Conservation (phyloP, 53 echinoderm and acorn worm genomes). For the Paelopatides confundens region DNA sequence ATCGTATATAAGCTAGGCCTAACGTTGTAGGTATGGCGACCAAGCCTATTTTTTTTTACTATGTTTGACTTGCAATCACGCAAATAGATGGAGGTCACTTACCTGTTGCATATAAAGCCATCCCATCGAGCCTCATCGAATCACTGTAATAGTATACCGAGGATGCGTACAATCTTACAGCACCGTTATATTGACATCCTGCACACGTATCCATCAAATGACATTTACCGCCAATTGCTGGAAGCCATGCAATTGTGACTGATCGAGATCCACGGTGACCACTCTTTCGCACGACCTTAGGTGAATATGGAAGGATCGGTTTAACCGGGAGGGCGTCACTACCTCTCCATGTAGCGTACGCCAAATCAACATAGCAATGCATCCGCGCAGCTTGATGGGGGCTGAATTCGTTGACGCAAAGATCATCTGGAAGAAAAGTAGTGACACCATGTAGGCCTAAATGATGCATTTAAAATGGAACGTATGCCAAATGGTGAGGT, state of each 20-base stretch:
- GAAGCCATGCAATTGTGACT: constrained; percentile 82
- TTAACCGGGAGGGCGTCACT: constrained; percentile 14
- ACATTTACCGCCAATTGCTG: constrained; percentile 62
- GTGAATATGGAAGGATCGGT: constrained; percentile 67
- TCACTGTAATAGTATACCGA: constrained; percentile 43
- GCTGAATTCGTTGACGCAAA: constrained; percentile 87
- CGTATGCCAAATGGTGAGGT: too few species aligned
- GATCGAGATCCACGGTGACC: constrained; percentile 26
- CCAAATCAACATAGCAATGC: constrained; percentile 96
- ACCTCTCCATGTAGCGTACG: constrained; percentile 75
- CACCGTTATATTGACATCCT: constrained; percentile 59
- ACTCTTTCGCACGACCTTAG: constrained; percentile 47
- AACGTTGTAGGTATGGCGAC: too few species aligned
- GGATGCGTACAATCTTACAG: constrained; percentile 79
- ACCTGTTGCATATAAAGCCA: constrained; percentile 83
- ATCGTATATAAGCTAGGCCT: too few species aligned
- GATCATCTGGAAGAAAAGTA: constrained; percentile 64
- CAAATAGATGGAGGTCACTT: neutral
- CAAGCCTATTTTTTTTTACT: too few species aligned
- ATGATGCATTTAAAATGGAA: too few species aligned
- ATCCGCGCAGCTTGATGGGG: constrained; percentile 87
- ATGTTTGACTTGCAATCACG: too few species aligned
- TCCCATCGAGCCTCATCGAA: neutral
- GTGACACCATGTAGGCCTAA: too few species aligned
- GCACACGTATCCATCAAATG: constrained; percentile 39